Evolutionary conservation across 1,140 invertebrate species (phyloP).

Genomic region (Hypsibius dujardini): DNA sequence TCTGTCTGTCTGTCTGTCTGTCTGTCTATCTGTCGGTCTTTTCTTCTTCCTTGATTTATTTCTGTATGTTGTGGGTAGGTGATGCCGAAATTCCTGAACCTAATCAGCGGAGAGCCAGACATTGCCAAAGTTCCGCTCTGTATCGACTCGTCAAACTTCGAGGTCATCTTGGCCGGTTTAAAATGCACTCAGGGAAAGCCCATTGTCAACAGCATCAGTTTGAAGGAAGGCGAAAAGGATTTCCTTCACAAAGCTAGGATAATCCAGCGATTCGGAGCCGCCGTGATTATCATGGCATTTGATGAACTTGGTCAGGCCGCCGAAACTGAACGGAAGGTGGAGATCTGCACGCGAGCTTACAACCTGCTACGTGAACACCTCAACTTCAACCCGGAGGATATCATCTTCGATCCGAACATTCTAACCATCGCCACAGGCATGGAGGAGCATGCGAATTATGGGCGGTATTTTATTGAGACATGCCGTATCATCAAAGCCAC

Average conservation of each 20-base stretch:
- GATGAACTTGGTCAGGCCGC: conserved; percentile 41
- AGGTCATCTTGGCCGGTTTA: conserved; percentile 41
- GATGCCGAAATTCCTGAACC: conserved; percentile 44
- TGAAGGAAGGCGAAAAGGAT: conserved; percentile 39
- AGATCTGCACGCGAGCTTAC: conserved; percentile 41
- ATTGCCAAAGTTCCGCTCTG: conserved; percentile 42
- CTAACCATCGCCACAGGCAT: conserved; percentile 46
- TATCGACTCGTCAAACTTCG: conserved; percentile 45
- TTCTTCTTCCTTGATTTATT: not conserved
- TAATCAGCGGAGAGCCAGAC: conserved; percentile 43
- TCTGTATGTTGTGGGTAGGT: conserved; percentile 21
- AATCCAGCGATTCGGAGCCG: conserved; percentile 40
- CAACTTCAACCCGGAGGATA: conserved; percentile 42
- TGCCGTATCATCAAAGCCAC: conserved; percentile 31
- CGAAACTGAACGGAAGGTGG: conserved; percentile 38
- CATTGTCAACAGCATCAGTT: conserved; percentile 43
- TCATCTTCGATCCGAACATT: conserved; percentile 50
- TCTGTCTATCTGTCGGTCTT: not conserved
- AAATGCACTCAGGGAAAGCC: conserved; percentile 45
- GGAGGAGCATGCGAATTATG: conserved; percentile 44
- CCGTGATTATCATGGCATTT: conserved; percentile 40
- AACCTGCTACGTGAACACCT: conserved; percentile 38
- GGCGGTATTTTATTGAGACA: conserved; percentile 42
- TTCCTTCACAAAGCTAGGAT: conserved; percentile 35
- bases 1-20: no score